Percentiles rank a stretch among this genome's conserved stretches.
Conservation (phyloP, 2,888 invertebrate genomes). For the Oscheius sp. region DNA sequence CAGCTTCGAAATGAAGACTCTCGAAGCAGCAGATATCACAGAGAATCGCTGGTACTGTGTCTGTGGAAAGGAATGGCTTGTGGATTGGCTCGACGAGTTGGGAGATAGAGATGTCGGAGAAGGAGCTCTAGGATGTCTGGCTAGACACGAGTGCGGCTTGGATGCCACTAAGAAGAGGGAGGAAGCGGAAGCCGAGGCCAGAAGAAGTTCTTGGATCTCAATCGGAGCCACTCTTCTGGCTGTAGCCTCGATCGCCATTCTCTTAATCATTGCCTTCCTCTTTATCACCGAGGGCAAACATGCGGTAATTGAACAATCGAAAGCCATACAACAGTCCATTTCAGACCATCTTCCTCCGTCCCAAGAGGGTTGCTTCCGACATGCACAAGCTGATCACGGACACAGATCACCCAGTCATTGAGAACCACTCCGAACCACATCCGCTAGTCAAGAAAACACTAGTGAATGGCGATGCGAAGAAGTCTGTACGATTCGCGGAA, state of each 20-base stretch:
- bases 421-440: slow-evolving; percentile 23
- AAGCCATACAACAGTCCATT: not conserved
- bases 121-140: slow-evolving; percentile 52
- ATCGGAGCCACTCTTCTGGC: slow-evolving; percentile 68
- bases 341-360: slow-evolving; percentile 29
- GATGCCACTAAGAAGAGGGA: not conserved
- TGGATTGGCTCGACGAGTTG: slow-evolving; percentile 61
- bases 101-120: slow-evolving; percentile 61
- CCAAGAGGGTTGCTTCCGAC: slow-evolving; percentile 43
- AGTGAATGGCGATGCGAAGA: slow-evolving; percentile 23
- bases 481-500: slow-evolving; percentile 41
- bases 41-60: slow-evolving; percentile 70
- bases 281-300: slow-evolving; percentile 63
- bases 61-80: slow-evolving; percentile 70
- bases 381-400: slow-evolving; percentile 51
- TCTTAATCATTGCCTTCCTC: slow-evolving; percentile 64
- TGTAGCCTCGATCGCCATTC: slow-evolving; percentile 62
- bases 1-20: slow-evolving; percentile 50
- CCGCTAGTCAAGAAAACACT: not conserved
- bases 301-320: not conserved
- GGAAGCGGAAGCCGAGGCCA: slow-evolving; percentile 36
- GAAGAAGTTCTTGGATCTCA: slow-evolving; percentile 64
- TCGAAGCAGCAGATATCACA: slow-evolving; percentile 69
- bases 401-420: slow-evolving; percentile 38
- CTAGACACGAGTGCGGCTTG: slow-evolving; percentile 41